Conservation (phyloP, 2,797 vertebrate species). For the Leuciscus waleckii region DNA sequence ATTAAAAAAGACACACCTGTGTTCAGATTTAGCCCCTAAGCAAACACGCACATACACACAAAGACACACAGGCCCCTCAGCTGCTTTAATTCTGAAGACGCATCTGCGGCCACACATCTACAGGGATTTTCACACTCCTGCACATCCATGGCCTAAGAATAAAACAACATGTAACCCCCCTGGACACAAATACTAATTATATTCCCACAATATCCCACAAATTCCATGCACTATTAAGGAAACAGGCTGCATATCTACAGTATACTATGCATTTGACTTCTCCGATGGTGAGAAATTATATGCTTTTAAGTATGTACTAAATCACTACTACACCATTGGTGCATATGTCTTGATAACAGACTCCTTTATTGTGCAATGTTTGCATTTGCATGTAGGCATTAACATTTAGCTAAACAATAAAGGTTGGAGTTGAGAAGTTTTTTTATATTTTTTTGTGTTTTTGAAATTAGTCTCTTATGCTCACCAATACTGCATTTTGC, state of each 20-base stretch:
- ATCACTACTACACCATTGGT: background rate
- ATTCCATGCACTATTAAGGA: background rate
- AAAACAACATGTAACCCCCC: background rate
- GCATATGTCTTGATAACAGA: background rate
- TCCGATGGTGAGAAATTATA: background rate
- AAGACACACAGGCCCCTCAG: constrained; percentile 31
- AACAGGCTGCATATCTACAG: constrained; percentile 1
- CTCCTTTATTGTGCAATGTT: background rate
- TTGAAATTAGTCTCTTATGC: no score
- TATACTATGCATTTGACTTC: background rate
- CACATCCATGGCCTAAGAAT: constrained; percentile 37
- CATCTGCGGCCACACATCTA: constrained; percentile 24
- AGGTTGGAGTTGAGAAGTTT: no score
- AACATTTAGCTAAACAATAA: background rate
- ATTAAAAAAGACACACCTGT: constrained; percentile 47
- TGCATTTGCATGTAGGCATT: background rate
- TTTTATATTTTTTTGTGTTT: no score
- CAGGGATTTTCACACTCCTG: constrained; percentile 35
- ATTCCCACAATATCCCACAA: background rate
- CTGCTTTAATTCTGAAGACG: constrained; percentile 31
- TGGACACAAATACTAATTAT: constrained; percentile 24
- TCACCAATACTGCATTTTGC: no score
- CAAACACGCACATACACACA: constrained; percentile 35
- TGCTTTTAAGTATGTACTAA: background rate
- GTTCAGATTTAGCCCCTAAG: constrained; percentile 23